Percentiles rank a stretch among this genome's conserved stretches.
These are phyloP conservation scores for Mesocricetus auratus DNA, from an alignment of 2,113 vertebrate species.

Conservation along the genomic window DNA sequence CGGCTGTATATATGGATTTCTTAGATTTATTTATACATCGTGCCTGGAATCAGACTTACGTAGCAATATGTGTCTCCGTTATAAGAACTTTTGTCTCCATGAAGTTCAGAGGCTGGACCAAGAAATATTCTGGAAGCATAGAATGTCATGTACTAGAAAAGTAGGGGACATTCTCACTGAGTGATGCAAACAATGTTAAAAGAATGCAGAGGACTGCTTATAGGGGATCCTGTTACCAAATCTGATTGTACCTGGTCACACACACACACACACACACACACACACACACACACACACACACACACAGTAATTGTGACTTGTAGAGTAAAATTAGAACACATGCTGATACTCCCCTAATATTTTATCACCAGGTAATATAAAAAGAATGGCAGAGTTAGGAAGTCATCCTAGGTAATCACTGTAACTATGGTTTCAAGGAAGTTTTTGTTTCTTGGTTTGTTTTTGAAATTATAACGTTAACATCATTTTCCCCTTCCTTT, in stretches of 20 bases:
- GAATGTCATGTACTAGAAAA: not conserved
- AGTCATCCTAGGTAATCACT: not conserved
- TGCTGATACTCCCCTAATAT: not conserved
- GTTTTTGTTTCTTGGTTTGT: not conserved
- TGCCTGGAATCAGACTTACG: not conserved
- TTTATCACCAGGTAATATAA: not conserved
- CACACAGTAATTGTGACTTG: not conserved
- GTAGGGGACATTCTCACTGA: not conserved
- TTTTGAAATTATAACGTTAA: not conserved
- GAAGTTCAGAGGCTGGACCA: not conserved
- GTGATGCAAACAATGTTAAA: not conserved
- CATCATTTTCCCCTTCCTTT: not conserved
- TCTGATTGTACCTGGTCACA: not conserved
- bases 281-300: not conserved
- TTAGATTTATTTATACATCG: not conserved
- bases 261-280: not conserved
- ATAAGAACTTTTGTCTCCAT: not conserved
- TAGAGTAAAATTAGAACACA: slow-evolving; percentile 24
- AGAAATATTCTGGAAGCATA: not conserved
- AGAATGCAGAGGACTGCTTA: not conserved
- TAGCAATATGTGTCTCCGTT: not conserved
- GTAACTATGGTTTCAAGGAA: not conserved
- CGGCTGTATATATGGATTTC: not conserved
- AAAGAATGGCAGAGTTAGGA: not conserved
- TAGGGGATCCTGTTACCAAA: not conserved